Base-by-base conservation (phyloP, 1,140 invertebrate species). In the Telenomus remus region DNA sequence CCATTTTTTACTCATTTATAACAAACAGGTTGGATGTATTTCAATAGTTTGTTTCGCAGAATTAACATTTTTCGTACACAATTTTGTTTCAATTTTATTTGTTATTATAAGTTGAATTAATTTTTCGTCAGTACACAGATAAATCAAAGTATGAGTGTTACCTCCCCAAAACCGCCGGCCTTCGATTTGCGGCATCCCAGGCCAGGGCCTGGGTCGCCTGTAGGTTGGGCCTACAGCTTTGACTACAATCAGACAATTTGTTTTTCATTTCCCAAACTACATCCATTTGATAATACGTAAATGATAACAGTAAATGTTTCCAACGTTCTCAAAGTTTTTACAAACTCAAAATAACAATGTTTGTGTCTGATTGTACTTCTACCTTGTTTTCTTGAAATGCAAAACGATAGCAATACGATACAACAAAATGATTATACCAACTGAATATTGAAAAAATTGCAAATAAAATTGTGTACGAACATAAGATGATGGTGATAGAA, bases 181-280 rank as follows among this genome's bases (percentile, higher is more conserved):
- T 61, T 70, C 66, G 55, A 47, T 55, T 55, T 43, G 56, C 37
- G 66, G 66, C 49, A 61, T 56, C 56, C 66, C 66, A 70, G 66
- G 66, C 66, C 66, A 70, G 50, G 66, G 66, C 66, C 66, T 70
- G 66, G 66, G 66, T 50, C 66, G 66, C 66, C 66, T 70, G 66
- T 50, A 70, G 66, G 44, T 61, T 70, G 57, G 66, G 50, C 66
- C 19, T 27, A 27, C 57, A 46, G 66, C 66, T 70, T 59, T 70
- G 66, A 61, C 66, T 70, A 70, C 57, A 70, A 70, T 61, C 51
- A 70, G 50, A 70, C 66, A 55, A 61, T 39, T 53, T 6, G 6
- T n/a, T n/a, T n/a, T 27, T 27, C 19, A 27, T 27, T 27, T 27
- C 19, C 19, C 1, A 27, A 27, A 27, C 19, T 27, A 27, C 19